These are phyloP conservation scores for Drosophila borborema DNA, from an alignment of 2,888 invertebrate species.

Conservation along the genomic window DNA sequence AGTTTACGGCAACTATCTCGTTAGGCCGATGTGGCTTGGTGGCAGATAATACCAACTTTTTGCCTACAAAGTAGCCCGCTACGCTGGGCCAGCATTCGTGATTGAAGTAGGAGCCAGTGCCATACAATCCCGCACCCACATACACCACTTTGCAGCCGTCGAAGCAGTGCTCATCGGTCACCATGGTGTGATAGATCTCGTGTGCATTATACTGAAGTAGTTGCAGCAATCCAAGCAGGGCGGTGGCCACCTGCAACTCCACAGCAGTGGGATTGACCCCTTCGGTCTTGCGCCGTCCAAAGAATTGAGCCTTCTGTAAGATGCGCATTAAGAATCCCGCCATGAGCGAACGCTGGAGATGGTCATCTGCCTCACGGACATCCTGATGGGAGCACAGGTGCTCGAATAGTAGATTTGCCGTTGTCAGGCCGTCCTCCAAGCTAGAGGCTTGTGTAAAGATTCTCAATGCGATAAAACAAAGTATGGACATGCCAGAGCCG, in stretches of 20 bases:
- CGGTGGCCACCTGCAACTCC: conserved; percentile 88
- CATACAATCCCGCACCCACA: conserved; percentile 89
- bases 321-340: conserved; percentile 90
- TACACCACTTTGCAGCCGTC: conserved; percentile 82
- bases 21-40: conserved; percentile 88
- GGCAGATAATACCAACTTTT: conserved; percentile 89
- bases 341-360: conserved; percentile 91
- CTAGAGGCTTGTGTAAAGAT: conserved; percentile 89
- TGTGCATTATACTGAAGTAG: conserved; percentile 94
- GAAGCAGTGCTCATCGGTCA: conserved; percentile 86
- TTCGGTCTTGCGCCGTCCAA: conserved; percentile 85
- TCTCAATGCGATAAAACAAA: conserved; percentile 90
- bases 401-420: conserved; percentile 87
- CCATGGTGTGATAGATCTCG: conserved; percentile 90
- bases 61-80: conserved; percentile 91
- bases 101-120: conserved; percentile 92
- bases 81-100: conserved; percentile 93
- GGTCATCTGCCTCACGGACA: conserved; percentile 88
- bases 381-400: conserved; percentile 89
- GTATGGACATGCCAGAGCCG: conserved; percentile 93
- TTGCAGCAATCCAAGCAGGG: conserved; percentile 90
- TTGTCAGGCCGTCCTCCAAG: conserved; percentile 80
- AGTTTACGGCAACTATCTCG: conserved; percentile 92
- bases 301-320: conserved; percentile 89
- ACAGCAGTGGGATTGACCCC: conserved; percentile 86